phyloP scores from a whole-genome alignment of 2,113 vertebrate species.

The Bombycilla garrulus region DNA sequence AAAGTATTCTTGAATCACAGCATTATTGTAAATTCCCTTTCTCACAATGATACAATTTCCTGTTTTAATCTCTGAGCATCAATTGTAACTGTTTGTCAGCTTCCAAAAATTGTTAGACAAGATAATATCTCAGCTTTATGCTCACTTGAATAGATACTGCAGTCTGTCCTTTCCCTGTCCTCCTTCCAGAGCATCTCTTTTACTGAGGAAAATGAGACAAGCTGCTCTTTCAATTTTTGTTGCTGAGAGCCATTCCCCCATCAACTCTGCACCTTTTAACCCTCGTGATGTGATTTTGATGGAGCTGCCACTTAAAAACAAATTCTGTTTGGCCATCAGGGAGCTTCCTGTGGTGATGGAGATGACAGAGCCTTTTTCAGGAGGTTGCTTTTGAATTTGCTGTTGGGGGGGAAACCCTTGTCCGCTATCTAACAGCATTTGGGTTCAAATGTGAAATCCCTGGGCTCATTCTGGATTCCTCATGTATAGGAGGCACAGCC shows the following conservation, averaged over 20 bases:
- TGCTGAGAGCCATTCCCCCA: background rate
- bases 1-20: conserved; percentile 42
- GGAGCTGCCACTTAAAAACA: conserved; percentile 41
- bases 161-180: background rate
- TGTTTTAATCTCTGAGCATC: conserved; percentile 18
- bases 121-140: background rate
- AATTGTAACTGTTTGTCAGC: conserved; percentile 32
- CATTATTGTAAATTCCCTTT: background rate
- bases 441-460: conserved; percentile 38
- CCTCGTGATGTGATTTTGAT: conserved; percentile 33
- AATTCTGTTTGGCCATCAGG: conserved; percentile 8
- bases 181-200: background rate
- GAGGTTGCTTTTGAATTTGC: background rate
- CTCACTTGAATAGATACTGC: background rate
- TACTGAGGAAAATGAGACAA: conserved; percentile 1
- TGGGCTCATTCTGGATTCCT: conserved; percentile 42
- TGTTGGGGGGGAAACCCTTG: background rate
- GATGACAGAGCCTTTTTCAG: conserved; percentile 22
- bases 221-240: conserved; percentile 26
- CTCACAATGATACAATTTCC: conserved; percentile 33
- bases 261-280: conserved; percentile 40
- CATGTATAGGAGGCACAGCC: background rate
- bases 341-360: background rate
- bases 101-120: conserved; percentile 33
- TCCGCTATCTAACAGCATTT: background rate